phyloP scores from a whole-genome alignment of 2,113 vertebrate species.

The Labrus mixtus region DNA sequence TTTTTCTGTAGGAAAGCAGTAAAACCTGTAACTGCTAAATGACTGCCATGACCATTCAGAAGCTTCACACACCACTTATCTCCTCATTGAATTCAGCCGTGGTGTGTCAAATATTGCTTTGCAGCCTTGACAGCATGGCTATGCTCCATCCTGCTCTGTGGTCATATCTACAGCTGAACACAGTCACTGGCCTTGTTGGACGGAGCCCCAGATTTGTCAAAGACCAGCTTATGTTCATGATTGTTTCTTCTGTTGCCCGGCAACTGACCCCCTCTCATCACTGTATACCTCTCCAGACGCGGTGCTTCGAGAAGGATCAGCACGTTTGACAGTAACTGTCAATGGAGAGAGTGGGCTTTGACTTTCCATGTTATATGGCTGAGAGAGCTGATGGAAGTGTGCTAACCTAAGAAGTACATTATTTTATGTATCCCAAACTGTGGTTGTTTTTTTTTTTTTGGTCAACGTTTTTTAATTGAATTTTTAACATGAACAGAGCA shows the following conservation, averaged over 20 bases:
- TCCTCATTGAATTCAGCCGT: slow-evolving; percentile 16
- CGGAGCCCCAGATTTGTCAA: slow-evolving; percentile 48
- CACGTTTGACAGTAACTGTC: not conserved
- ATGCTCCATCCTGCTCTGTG: slow-evolving; percentile 35
- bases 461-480: not conserved
- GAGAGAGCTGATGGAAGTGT: not conserved
- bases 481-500: too few species aligned
- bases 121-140: slow-evolving; percentile 16
- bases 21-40: slow-evolving; percentile 13
- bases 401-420: not conserved
- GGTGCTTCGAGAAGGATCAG: slow-evolving; percentile 14
- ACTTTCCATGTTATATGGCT: slow-evolving; percentile 6
- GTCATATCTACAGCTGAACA: slow-evolving; percentile 56
- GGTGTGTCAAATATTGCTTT: slow-evolving; percentile 13
- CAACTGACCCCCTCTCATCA: slow-evolving; percentile 56
- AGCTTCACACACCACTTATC: slow-evolving; percentile 13
- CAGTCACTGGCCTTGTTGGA: slow-evolving; percentile 56
- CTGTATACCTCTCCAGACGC: slow-evolving; percentile 15
- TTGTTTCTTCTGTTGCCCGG: slow-evolving; percentile 61
- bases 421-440: not conserved
- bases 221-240: slow-evolving; percentile 36
- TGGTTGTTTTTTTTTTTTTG: too few species aligned
- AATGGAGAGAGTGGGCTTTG: slow-evolving; percentile 10
- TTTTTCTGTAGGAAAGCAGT: slow-evolving; percentile 9
- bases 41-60: not conserved